Evolutionary conservation across 1,140 invertebrate species (phyloP).

Genomic region (Euwallacea fornicatus): DNA sequence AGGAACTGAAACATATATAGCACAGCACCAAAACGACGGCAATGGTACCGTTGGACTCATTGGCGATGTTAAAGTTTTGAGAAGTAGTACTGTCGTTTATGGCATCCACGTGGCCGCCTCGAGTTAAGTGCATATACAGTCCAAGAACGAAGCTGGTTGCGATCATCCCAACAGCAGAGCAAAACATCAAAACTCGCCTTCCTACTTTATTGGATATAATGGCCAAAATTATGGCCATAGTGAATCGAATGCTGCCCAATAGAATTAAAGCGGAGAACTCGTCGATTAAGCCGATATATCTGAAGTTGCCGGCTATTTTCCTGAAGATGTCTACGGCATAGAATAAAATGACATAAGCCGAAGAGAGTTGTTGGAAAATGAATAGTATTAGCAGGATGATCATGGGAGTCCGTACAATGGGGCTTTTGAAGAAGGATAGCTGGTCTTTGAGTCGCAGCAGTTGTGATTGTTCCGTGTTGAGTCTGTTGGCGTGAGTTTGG

Average conservation of each 20-base stretch:
- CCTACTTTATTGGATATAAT: conserved; percentile 59
- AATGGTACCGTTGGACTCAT: conserved; percentile 24
- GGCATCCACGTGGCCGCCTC: not conserved
- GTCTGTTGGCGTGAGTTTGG: not conserved
- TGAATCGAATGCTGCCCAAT: conserved; percentile 58
- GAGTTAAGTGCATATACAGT: conserved; percentile 53
- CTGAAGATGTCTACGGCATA: conserved; percentile 65
- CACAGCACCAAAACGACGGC: conserved; percentile 48
- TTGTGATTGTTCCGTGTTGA: conserved; percentile 1
- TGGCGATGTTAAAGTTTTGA: not conserved
- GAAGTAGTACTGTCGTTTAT: not conserved
- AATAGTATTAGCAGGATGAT: conserved; percentile 57
- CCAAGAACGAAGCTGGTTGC: conserved; percentile 58
- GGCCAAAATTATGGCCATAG: conserved; percentile 56
- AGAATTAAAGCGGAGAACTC: conserved; percentile 57
- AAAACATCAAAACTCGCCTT: conserved; percentile 56
- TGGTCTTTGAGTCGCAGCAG: conserved; percentile 30
- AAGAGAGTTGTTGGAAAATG: conserved; percentile 61
- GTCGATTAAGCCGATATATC: conserved; percentile 49
- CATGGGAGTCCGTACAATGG: conserved; percentile 57
- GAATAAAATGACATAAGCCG: conserved; percentile 68
- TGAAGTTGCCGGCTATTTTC: conserved; percentile 55
- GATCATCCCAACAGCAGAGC: conserved; percentile 60
- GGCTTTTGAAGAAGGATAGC: conserved; percentile 39
- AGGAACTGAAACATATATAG: conserved; percentile 59